These are phyloP conservation scores for Linnaemya vulpina DNA, from an alignment of 2,888 invertebrate genomes.

Conservation along the genomic window DNA sequence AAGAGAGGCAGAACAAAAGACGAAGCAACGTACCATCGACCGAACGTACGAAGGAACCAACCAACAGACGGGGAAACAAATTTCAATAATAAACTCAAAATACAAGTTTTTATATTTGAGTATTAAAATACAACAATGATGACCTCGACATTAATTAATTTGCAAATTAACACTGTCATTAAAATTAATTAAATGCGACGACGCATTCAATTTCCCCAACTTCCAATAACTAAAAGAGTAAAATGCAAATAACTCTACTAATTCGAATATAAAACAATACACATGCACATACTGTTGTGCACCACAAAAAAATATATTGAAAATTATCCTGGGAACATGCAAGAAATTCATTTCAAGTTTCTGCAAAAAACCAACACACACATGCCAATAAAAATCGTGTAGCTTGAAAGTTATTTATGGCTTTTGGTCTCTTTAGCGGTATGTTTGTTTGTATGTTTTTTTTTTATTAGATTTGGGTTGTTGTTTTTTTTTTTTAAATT, in stretches of 20 bases:
- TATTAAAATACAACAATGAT: conserved; percentile 44
- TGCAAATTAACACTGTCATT: conserved; percentile 74
- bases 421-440: conserved; percentile 42
- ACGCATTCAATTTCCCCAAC: conserved; percentile 47
- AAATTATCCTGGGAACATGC: conserved; percentile 68
- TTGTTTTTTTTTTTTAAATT: conserved; percentile 28
- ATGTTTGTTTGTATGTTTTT: conserved; percentile 20
- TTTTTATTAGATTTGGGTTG: conserved; percentile 48
- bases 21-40: background rate
- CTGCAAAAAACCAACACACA: background rate
- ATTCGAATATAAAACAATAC: conserved; percentile 33
- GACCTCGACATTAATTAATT: conserved; percentile 74
- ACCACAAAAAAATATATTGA: background rate
- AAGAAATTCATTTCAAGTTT: conserved; percentile 34
- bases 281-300: background rate
- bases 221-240: conserved; percentile 37
- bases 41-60: background rate
- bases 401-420: conserved; percentile 40
- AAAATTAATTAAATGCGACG: conserved; percentile 71
- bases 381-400: conserved; percentile 12
- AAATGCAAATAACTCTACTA: conserved; percentile 37
- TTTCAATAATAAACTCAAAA: conserved; percentile 38
- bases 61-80: conserved; percentile 16
- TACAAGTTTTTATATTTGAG: conserved; percentile 25
- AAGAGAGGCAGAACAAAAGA: conserved; percentile 5